A percentile compares a stretch with the other conserved stretches of the same genome.
phyloP scores from a whole-genome alignment of 2,113 vertebrate species.

The Diphyllodes magnificus region DNA sequence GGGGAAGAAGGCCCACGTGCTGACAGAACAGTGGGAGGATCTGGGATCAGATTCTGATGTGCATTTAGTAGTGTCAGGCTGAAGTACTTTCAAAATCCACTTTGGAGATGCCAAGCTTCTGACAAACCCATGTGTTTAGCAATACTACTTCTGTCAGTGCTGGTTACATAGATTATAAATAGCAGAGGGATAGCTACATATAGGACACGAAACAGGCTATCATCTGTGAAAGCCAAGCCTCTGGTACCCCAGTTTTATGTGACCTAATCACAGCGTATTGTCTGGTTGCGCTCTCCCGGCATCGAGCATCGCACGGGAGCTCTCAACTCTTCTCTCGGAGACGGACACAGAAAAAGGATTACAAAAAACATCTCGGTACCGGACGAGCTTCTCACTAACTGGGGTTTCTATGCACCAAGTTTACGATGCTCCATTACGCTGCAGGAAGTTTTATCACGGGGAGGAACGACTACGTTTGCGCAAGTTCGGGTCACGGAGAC shows the following conservation, averaged over 20 bases:
- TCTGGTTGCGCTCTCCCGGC: neutral
- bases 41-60: neutral
- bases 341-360: neutral
- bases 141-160: neutral
- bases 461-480: neutral
- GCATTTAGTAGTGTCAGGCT: neutral
- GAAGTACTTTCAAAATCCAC: neutral
- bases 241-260: neutral
- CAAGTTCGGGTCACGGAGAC: neutral
- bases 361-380: neutral
- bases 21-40: neutral
- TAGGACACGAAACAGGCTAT: neutral
- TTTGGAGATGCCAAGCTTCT: neutral
- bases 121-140: neutral
- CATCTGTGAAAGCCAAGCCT: neutral
- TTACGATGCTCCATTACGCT: neutral
- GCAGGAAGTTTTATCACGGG: neutral
- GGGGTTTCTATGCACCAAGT: neutral
- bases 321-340: neutral
- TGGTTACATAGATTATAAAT: neutral
- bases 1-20: neutral
- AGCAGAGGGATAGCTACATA: neutral
- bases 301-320: neutral
- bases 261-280: neutral
- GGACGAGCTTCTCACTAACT: neutral